Base-by-base conservation (phyloP, 2,113 vertebrate genomes). In the Laticauda laticaudata region DNA sequence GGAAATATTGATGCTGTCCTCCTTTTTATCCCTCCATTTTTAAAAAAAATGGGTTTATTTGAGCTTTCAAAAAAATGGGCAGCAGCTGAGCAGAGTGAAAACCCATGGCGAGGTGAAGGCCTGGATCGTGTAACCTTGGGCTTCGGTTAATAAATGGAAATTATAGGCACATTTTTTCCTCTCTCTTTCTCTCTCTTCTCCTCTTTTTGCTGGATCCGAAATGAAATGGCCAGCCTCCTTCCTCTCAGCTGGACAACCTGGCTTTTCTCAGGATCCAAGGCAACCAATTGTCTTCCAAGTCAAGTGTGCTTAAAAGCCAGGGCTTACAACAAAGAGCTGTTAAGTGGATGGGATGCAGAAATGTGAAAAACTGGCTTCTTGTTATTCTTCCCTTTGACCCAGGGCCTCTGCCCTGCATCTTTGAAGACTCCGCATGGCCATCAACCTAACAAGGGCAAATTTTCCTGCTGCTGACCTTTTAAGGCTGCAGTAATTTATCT, bases 381-480 rank as follows among this genome's bases (percentile, higher is more conserved):
- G 29, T 90, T 26, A 4, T 29, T 43, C 56, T n/a, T 89, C 51
- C 12, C 15, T 85, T 21, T 51, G 11, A 20, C 8, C 88, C 6
- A 1, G 34, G 89, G 29, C 75, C 56, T 23, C 39, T 34, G 29
- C 20, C 29, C 6, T 5, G 39, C 88, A 18, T 59, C 86, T 56
- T 89, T 12, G 3, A 4, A 57, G 75, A 43, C 51, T 87, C 86
- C 7, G 48, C 90, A 61, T 10, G 43, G 26, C 90, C 94, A 45
- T 59, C 26, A 92, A 24, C 43, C 85, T 88, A 90, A 87, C 87
- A 93, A 90, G 43, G 92, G 92, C 59, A 91, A 87, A 86, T 93
- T 93, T 88, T 69, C 92, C 53, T 91, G 92, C 94, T 91, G 90
- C 48, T 94, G 92, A 93, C 94, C 94, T 94, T 81, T 94, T 94